Base-by-base conservation (phyloP, 2,797 vertebrate genomes). In the Gymnopithys bicolor region DNA sequence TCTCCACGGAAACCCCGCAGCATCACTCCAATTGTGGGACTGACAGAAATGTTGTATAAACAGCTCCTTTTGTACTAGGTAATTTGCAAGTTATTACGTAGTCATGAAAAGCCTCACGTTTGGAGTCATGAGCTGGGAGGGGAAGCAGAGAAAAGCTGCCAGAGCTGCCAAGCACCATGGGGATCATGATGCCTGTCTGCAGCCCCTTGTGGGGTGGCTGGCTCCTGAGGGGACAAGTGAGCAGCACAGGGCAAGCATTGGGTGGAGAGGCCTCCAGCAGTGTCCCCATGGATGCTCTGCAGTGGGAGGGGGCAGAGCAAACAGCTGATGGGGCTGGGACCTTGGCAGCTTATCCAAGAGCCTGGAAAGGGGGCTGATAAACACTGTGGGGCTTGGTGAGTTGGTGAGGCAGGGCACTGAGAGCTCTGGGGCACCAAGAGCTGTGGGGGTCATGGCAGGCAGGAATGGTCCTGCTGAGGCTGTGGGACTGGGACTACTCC, bases 31-130 rank as follows among this genome's bases (percentile, higher is more conserved):
- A 94, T 55, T 92, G 89, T 94, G 85, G 91, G 89, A 92, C 85
- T 96, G 91, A 93, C 94, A 96, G 79, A 94, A 84, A 76, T 95
- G 93, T 96, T 91, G 93, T 94, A 95, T 96, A 96, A 96, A 96
- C 96, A 95, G 89, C 89, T 95, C 66, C 85, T 91, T 96, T 95
- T 95, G 91, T 94, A 62, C 94, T 55, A 87, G 82, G 82, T 96
- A 95, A 96, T 96, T 96, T 96, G 95, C 89, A 88, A 96, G 66
- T 94, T 94, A 94, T 96, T 96, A 95, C 66, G 53, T 74, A 95
- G 87, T 91, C 95, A 81, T 93, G 90, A 96, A 96, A 96, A 94
- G 89, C 91, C 83, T 94, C 94, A 78, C 32, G 10, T 87, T 94
- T 69, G 69, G 87, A 94, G 91, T 87, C 90, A 89, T 52, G 87